A percentile compares a stretch with the other conserved stretches of the same genome.
These are phyloP conservation scores for Calypte anna DNA, from an alignment of 2,113 vertebrate species.

Conservation along the genomic window DNA sequence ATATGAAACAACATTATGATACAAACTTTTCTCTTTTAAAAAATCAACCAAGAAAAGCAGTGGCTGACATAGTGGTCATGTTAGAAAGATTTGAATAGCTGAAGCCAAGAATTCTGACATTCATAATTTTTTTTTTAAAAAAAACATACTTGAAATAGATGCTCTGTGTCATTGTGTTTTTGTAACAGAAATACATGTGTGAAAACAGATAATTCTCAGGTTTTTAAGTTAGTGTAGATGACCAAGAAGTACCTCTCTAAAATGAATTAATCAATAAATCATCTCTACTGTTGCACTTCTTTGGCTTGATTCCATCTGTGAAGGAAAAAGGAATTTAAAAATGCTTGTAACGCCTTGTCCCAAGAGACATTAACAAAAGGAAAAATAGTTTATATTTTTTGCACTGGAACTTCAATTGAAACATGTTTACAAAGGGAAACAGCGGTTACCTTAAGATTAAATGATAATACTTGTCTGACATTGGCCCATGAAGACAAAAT, in stretches of 20 bases:
- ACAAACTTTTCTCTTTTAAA: too few relatives aligned
- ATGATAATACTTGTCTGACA: background rate
- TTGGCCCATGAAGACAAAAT: background rate
- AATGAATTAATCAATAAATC: background rate
- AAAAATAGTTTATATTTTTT: background rate
- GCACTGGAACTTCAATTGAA: background rate
- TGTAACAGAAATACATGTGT: background rate
- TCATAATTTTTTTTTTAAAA: background rate
- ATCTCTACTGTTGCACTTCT: background rate
- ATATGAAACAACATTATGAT: background rate
- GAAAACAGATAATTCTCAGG: background rate
- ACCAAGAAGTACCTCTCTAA: background rate
- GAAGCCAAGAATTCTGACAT: background rate
- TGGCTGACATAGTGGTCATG: background rate
- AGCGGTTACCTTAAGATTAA: background rate
- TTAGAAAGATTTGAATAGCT: background rate
- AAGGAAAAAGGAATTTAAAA: background rate
- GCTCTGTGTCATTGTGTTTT: background rate
- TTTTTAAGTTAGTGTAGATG: background rate
- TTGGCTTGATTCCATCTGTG: background rate
- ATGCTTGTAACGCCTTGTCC: background rate
- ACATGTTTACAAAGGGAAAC: background rate
- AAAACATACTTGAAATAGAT: background rate
- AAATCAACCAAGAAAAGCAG: background rate
- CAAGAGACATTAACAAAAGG: background rate